Conservation (phyloP, 2,113 vertebrate species). For the Neomonachus schauinslandi region DNA sequence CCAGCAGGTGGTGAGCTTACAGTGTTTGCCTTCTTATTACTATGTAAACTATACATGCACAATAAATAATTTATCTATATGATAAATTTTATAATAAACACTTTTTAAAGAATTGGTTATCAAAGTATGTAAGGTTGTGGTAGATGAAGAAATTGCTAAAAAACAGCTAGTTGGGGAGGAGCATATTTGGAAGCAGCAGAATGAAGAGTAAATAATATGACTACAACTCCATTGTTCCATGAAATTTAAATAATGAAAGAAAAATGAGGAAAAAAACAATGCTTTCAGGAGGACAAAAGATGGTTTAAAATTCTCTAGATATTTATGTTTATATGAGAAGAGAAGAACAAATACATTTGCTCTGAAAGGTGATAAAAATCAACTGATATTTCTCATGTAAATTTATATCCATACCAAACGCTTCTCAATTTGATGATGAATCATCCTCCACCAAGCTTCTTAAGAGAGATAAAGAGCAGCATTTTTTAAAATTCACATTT, state of each 20-base stretch:
- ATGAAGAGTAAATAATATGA: conserved; percentile 80
- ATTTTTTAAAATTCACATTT: background rate
- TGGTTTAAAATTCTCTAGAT: background rate
- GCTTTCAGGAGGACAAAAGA: conserved; percentile 1
- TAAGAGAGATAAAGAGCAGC: background rate
- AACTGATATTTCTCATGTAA: conserved; percentile 53
- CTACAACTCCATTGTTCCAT: conserved; percentile 78
- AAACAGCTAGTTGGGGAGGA: background rate
- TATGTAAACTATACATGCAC: background rate
- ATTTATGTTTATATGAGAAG: background rate
- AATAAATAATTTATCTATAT: background rate
- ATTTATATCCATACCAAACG: conserved; percentile 13
- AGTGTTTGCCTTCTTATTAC: background rate
- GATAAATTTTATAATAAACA: background rate
- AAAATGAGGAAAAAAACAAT: conserved; percentile 61
- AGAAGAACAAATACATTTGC: conserved; percentile 51
- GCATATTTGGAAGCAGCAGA: conserved; percentile 74
- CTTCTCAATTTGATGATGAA: conserved; percentile 54
- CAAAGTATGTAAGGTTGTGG: background rate
- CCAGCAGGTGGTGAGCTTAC: background rate
- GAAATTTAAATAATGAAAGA: conserved; percentile 75
- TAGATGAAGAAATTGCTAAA: conserved; percentile 15
- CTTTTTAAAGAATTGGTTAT: background rate
- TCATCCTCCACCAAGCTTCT: background rate
- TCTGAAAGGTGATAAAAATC: conserved; percentile 46